phyloP scores from a whole-genome alignment of 2,888 invertebrate genomes.

The Terebella lapidaria region DNA sequence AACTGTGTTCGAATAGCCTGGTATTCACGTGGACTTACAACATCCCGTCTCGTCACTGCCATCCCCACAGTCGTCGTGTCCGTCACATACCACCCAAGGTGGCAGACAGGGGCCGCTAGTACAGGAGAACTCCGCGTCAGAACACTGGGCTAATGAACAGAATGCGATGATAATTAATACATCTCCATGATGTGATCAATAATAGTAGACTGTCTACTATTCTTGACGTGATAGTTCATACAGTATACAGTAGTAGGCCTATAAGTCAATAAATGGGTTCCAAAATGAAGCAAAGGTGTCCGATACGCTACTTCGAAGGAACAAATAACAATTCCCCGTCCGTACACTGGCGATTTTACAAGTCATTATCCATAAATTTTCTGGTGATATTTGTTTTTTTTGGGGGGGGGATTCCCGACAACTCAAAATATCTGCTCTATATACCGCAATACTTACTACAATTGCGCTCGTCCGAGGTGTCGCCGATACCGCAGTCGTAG shows the following conservation, averaged over 20 bases:
- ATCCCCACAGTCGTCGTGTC: conserved; percentile 6
- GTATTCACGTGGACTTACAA: neutral
- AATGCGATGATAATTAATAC: too few species aligned
- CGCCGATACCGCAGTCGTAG: conserved; percentile 9
- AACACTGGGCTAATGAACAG: neutral
- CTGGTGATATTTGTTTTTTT: too few species aligned
- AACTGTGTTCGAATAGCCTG: neutral
- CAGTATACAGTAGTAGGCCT: too few species aligned
- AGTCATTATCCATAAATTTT: too few species aligned
- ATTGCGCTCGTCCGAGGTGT: conserved; percentile 8
- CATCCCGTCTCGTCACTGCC: conserved; percentile 3
- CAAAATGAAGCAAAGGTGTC: neutral
- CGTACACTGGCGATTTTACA: too few species aligned
- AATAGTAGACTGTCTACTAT: too few species aligned
- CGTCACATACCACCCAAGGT: neutral
- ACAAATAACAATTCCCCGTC: too few species aligned
- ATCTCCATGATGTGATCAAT: too few species aligned
- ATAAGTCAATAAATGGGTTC: neutral
- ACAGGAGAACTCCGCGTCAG: neutral
- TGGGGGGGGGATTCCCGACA: too few species aligned
- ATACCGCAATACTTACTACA: too few species aligned
- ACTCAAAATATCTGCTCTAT: too few species aligned
- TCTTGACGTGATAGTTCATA: too few species aligned
- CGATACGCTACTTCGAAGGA: neutral
- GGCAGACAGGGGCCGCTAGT: neutral